Evolutionary conservation across 2,888 invertebrate species (phyloP).

Genomic region (Himalopsyche tibetana): DNA sequence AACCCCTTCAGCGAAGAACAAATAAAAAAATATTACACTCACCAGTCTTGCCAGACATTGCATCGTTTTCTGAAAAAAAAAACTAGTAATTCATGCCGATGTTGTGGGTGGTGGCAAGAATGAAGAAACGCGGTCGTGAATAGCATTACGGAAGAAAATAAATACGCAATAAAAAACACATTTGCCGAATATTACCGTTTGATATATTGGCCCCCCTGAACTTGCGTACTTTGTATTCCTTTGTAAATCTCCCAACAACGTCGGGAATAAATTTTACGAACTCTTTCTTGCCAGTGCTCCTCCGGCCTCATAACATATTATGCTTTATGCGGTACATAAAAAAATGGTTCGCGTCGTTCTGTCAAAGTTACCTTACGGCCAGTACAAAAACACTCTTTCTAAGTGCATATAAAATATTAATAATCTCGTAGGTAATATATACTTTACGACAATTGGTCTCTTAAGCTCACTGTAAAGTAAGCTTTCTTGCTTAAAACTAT

Average conservation of each 20-base stretch:
- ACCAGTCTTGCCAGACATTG: neutral
- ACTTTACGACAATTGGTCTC: neutral
- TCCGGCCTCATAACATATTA: constrained; percentile 5
- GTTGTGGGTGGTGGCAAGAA: constrained; percentile 19
- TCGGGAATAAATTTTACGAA: constrained; percentile 39
- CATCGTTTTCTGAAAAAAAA: neutral
- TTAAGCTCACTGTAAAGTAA: neutral
- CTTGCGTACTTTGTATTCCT: constrained; percentile 38
- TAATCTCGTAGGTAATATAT: neutral
- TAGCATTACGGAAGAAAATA: constrained; percentile 38
- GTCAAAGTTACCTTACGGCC: constrained; percentile 31
- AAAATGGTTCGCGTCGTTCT: constrained; percentile 33
- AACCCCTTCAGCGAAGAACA: neutral
- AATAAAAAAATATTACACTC: neutral
- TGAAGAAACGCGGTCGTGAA: constrained; percentile 42
- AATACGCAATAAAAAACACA: constrained; percentile 42
- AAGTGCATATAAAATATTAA: constrained; percentile 36
- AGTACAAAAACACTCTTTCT: constrained; percentile 11
- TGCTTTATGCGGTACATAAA: constrained; percentile 35
- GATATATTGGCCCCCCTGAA: constrained; percentile 36
- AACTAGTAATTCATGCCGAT: constrained; percentile 15
- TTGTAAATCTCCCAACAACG: constrained; percentile 19
- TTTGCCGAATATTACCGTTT: constrained; percentile 42
- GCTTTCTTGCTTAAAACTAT: neutral
- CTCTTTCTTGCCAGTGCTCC: constrained; percentile 22